Percentiles rank a stretch among this genome's conserved stretches.
Evolutionary conservation across 2,888 invertebrate species (phyloP).

Genomic region (Eurytoma adleriae): DNA sequence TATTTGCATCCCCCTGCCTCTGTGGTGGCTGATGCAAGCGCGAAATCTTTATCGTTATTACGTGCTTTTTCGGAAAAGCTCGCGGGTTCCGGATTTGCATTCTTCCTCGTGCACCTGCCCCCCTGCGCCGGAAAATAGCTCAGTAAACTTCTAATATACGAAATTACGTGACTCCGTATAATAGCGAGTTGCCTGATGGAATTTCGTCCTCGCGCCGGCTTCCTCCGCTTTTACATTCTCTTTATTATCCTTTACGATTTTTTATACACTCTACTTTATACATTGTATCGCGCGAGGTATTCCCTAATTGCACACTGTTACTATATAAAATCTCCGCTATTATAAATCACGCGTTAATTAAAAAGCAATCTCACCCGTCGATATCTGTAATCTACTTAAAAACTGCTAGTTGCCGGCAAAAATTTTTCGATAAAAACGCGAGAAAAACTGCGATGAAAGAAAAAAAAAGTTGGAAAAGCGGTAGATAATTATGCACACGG

Average conservation of each 20-base stretch:
- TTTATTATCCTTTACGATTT: too few relatives aligned
- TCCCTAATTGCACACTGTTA: too few relatives aligned
- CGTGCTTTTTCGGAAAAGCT: not conserved
- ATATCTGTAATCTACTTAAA: too few relatives aligned
- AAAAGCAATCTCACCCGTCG: too few relatives aligned
- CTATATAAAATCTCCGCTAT: too few relatives aligned
- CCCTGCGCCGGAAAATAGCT: not conserved
- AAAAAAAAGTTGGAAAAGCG: too few relatives aligned
- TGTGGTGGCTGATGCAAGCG: not conserved
- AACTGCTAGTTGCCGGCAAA: too few relatives aligned
- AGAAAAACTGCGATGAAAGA: too few relatives aligned
- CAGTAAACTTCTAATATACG: not conserved
- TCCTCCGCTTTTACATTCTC: not conserved
- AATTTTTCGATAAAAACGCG: too few relatives aligned
- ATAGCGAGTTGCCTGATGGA: not conserved
- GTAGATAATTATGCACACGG: not conserved
- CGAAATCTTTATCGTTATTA: constrained; percentile 10
- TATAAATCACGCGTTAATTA: too few relatives aligned
- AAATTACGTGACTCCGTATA: not conserved
- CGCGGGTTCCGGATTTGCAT: not conserved
- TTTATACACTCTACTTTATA: too few relatives aligned
- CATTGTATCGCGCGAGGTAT: too few relatives aligned
- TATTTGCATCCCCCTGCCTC: not conserved
- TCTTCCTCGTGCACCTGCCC: not conserved
- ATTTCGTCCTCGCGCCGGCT: not conserved